Conservation (phyloP, 2,113 vertebrate genomes). For the Heliornis fulica region DNA sequence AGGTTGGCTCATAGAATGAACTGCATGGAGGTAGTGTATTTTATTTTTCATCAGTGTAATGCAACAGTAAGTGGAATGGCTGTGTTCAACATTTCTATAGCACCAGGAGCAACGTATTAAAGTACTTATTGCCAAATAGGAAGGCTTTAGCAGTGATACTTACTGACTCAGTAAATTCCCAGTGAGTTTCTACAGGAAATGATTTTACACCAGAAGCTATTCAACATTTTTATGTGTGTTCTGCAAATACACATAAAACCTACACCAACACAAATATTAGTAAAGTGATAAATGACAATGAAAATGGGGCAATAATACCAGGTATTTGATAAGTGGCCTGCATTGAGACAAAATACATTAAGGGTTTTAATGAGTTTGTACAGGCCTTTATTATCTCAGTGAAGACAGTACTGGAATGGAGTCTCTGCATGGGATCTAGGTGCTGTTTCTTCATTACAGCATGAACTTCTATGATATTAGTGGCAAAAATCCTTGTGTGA, state of each 20-base stretch:
- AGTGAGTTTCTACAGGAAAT: neutral
- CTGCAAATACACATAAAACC: neutral
- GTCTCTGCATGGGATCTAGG: neutral
- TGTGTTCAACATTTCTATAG: neutral
- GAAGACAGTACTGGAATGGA: neutral
- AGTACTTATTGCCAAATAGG: neutral
- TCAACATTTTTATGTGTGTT: neutral
- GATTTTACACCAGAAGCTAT: neutral
- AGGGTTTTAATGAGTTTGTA: neutral
- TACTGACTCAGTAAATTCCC: neutral
- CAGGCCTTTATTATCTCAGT: neutral
- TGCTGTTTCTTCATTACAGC: neutral
- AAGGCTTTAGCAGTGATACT: neutral
- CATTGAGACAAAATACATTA: neutral
- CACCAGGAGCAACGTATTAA: neutral
- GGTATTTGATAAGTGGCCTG: neutral
- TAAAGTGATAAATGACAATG: neutral
- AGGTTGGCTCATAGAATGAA: neutral
- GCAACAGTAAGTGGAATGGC: neutral
- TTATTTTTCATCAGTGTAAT: neutral
- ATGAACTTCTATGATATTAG: neutral
- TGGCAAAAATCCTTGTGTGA: neutral
- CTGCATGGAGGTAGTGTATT: neutral
- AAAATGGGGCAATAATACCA: neutral
- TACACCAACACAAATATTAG: neutral